These are phyloP conservation scores for Piscicola geometra DNA, from an alignment of 2,888 invertebrate genomes.

Conservation along the genomic window DNA sequence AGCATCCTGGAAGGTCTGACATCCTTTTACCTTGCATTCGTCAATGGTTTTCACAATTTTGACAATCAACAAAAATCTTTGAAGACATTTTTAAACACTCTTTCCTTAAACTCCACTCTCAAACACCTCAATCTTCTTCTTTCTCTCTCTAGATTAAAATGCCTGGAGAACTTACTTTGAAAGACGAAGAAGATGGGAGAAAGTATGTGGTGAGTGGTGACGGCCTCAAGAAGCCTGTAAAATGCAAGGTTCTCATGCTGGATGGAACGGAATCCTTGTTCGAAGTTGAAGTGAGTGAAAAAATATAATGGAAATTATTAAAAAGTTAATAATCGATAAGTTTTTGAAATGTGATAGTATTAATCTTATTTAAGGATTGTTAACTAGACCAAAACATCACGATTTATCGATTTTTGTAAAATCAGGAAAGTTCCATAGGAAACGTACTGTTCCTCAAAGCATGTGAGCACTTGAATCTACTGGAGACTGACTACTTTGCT, in stretches of 20 bases:
- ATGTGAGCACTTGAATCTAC: slow-evolving; percentile 30
- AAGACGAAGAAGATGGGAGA: not conserved
- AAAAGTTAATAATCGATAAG: not conserved
- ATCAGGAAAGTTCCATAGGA: slow-evolving; percentile 29
- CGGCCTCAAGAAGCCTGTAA: slow-evolving; percentile 22
- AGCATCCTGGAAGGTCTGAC: no score
- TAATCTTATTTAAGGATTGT: no score
- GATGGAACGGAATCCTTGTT: slow-evolving; percentile 31
- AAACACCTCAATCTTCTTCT: no score
- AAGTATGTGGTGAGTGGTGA: not conserved
- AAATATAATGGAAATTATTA: not conserved
- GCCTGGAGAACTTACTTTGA: not conserved
- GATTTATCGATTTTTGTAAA: no score
- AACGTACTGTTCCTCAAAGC: slow-evolving; percentile 25
- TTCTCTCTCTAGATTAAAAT: no score
- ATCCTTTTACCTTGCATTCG: no score
- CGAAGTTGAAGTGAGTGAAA: slow-evolving; percentile 23
- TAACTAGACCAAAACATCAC: no score
- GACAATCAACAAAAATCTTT: no score
- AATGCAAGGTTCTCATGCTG: slow-evolving; percentile 32
- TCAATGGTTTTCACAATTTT: no score
- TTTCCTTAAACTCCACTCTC: no score
- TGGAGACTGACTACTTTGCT: slow-evolving; percentile 34
- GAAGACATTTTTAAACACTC: no score
- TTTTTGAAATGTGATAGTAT: no score